phyloP scores from a whole-genome alignment of 2,113 vertebrate species.

The Nothocercus nigrocapillus region DNA sequence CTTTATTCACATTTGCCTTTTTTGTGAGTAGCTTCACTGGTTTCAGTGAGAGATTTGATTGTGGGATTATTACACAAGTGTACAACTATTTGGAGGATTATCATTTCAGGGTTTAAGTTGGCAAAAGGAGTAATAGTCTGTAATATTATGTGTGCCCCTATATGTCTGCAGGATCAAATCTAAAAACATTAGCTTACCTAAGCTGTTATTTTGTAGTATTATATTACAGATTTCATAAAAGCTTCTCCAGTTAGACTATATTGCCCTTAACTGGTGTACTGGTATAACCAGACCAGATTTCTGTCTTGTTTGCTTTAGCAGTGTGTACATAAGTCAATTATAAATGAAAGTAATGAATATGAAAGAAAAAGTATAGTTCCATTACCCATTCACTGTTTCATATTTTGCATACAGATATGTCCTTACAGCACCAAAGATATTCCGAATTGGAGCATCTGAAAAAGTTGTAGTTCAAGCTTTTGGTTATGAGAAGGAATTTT shows the following conservation, averaged over 20 bases:
- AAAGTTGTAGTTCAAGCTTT: slow-evolving; percentile 87
- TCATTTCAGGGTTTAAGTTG: background rate
- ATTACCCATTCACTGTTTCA: background rate
- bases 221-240: background rate
- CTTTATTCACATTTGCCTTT: background rate
- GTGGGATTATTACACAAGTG: background rate
- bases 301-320: background rate
- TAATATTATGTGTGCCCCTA: background rate
- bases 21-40: background rate
- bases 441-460: slow-evolving; percentile 82
- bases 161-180: background rate
- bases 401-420: slow-evolving; percentile 80
- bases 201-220: background rate
- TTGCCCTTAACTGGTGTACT: background rate
- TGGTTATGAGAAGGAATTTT: slow-evolving; percentile 77
- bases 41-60: background rate
- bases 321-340: rapidly evolving
- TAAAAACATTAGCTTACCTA: background rate
- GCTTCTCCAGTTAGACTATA: background rate
- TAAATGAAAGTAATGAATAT: rapidly evolving
- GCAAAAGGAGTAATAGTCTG: background rate
- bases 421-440: slow-evolving; percentile 84
- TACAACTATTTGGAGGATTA: background rate
- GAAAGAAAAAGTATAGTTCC: background rate
- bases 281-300: background rate